Percentiles rank a stretch among this genome's conserved stretches.
phyloP scores from a whole-genome alignment of 2,888 invertebrate species.

The Eilema depressum region DNA sequence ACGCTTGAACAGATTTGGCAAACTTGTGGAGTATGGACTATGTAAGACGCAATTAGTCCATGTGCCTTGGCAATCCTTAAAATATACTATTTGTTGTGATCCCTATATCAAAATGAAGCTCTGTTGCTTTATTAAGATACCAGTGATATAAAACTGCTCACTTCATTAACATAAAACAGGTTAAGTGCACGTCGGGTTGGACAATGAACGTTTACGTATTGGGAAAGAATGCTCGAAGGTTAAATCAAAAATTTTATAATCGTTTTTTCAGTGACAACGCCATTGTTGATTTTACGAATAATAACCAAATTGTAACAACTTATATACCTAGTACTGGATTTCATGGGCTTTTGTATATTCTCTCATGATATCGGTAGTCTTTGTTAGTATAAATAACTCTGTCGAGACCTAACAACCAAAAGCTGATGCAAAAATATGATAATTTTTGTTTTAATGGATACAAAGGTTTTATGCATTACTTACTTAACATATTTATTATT shows the following conservation, averaged over 20 bases:
- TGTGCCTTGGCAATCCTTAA: background rate
- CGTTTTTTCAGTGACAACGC: constrained; percentile 1
- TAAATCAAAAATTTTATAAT: background rate
- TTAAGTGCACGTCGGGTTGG: background rate
- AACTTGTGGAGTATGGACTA: too few relatives aligned
- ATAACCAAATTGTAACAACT: background rate
- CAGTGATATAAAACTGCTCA: background rate
- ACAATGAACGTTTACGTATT: background rate
- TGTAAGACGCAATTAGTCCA: background rate
- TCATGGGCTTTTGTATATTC: background rate
- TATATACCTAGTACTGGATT: too few relatives aligned
- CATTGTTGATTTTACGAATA: constrained; percentile 1
- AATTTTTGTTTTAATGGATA: background rate
- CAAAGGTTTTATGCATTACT: background rate
- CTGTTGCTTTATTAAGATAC: background rate
- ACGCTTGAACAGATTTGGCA: too few relatives aligned
- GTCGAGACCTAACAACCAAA: background rate
- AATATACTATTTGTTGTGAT: background rate
- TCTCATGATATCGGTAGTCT: background rate
- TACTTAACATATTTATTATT: background rate
- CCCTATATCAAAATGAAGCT: background rate
- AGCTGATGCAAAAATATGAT: background rate
- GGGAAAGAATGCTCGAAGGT: background rate
- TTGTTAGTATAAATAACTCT: background rate
- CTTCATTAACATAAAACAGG: background rate